Evolutionary conservation across 2,888 invertebrate genomes (phyloP), one percentile per base, ranked within the genome.

Genomic region (Iselma pallidipennis): DNA sequence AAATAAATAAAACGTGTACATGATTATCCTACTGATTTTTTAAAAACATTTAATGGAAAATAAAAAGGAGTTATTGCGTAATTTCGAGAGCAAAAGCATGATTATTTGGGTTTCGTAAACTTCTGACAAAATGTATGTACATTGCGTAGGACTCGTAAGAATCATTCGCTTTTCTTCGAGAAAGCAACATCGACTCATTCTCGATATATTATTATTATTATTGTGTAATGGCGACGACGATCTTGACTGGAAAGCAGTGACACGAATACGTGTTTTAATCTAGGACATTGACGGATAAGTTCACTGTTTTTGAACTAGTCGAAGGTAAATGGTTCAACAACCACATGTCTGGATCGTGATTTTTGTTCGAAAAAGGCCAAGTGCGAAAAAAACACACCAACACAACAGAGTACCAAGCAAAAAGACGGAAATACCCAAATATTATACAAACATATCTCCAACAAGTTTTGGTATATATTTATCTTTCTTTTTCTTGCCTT

Each of bases 181-280:
- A 66, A 66, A 66, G 66, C 19, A 3, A 37, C 9, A 16, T 65
- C 56, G 28, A 45, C 42, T 56, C 55, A 56, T 61, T 57, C 56
- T 51, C 61, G 56, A 61, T 63, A n/a, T n/a, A n/a, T n/a, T n/a
- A n/a, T n/a, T n/a, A n/a, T n/a, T 61, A 51, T 49, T 55, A 69
- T 76, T 77, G 77, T 76, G 76, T 76, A 76, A 77, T 69, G 69
- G 65, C 75, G n/a, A n/a, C 37, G 63, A 26, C 63, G 76, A 74
- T 76, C 77, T 77, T 77, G 78, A 76, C 76, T 78, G 71, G 79
- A 78, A 80, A 80, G 79, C 77, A 78, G 79, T 77, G 78, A 78
- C 78, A 79, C 78, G 71, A 72, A 75, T 79, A 74, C 74, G 71
- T 71, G 70, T 66, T 57, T 60, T 49, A 69, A 78, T 75, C 74